Conservation (phyloP, 2,888 invertebrate genomes). For the Archips crataeganus region DNA sequence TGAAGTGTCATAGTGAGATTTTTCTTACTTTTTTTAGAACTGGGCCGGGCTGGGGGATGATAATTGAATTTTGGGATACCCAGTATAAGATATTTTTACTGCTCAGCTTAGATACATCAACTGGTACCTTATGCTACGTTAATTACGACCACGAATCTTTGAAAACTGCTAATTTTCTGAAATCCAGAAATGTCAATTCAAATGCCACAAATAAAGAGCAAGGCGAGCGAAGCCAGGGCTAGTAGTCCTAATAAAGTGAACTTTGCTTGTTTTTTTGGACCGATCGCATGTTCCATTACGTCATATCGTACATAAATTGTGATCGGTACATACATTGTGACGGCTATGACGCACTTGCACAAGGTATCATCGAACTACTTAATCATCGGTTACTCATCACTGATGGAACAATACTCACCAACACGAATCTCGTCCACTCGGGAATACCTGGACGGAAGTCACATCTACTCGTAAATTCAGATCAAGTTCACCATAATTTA, state of each 20-base stretch:
- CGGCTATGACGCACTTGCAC: slow-evolving; percentile 53
- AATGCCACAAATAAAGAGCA: no score
- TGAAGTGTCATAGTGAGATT: no score
- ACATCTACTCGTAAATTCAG: slow-evolving; percentile 45
- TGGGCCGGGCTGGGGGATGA: no score
- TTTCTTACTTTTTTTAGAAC: no score
- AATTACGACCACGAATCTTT: no score
- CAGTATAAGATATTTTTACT: no score
- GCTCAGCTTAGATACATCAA: no score
- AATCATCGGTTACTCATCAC: slow-evolving; percentile 53
- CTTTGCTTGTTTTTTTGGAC: not conserved
- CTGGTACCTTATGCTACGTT: no score
- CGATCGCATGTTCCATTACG: slow-evolving; percentile 4
- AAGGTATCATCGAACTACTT: slow-evolving; percentile 39
- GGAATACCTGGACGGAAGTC: slow-evolving; percentile 51
- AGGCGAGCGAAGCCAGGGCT: no score
- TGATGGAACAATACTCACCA: not conserved
- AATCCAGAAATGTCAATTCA: no score
- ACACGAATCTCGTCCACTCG: slow-evolving; percentile 35
- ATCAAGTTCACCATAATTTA: slow-evolving; percentile 57
- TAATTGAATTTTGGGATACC: no score
- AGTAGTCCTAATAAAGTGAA: not conserved
- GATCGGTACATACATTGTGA: slow-evolving; percentile 24
- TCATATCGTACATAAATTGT: slow-evolving; percentile 28
- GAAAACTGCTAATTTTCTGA: no score